Base-by-base conservation (phyloP, 2,888 invertebrate species). In the Idaea dimidiata region DNA sequence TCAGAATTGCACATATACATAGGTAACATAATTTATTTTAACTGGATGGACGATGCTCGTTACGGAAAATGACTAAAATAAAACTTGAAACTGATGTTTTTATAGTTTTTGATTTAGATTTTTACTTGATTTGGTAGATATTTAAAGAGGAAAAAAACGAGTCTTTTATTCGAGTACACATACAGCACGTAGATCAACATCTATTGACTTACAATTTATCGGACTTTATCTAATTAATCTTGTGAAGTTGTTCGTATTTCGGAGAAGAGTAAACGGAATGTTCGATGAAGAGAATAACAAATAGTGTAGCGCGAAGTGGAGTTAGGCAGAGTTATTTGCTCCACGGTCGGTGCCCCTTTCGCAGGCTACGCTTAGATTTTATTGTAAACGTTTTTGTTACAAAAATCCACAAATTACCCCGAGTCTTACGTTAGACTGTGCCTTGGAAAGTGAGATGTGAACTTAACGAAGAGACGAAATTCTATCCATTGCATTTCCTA, bases 231-330 rank as follows among this genome's bases (percentile, higher is more conserved):
- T 68, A 57, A 64, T 66, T 66, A 66, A 61, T 64, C 17, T 56
- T 65, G 64, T 63, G 57, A 66, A 67, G 64, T 69, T 72, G 62
- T 64, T 67, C 64, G 58, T 58, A 61, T 66, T 66, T 64, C 62
- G 68, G 67, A 72, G 69, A 60, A 65, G 63, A 62, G 72, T 71
- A 77, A 78, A 78, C 72, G 77, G 73, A 70, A 70, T 64, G 71
- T 71, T 68, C 73, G 74, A 71, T 81, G 76, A 77, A 82, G 84
- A 78, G 82, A 70, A 81, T 74, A 68, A 79, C 78, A 85, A 85
- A 84, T 83, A 82, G 81, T 79, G 71, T 76, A 73, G 70, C 71
- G 76, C 71, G 79, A 75, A 76, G 75, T 75, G 78, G 78, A 75
- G 81, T 77, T 74, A 73, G 71, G 74, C 68, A 69, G 74, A 73